These are phyloP conservation scores for Strigamia crassipes DNA, from an alignment of 2,888 invertebrate species.

Conservation along the genomic window DNA sequence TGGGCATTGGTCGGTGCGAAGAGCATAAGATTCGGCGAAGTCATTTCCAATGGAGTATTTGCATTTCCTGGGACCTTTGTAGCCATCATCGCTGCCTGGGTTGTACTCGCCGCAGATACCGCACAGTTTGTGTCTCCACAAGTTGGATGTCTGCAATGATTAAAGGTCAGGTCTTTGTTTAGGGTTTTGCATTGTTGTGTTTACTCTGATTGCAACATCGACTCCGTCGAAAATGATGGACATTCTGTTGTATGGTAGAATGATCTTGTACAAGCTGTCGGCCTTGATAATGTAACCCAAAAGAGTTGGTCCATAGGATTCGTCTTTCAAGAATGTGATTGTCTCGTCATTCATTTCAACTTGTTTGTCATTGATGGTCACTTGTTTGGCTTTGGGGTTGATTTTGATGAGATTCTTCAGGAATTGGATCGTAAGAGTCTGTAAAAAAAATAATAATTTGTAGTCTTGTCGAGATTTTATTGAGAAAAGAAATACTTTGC, in stretches of 20 bases:
- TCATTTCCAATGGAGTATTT: background rate
- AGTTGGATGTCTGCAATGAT: background rate
- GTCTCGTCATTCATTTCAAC: background rate
- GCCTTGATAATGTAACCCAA: conserved; percentile 8
- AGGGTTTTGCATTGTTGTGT: background rate
- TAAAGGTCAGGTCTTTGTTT: too few relatives aligned
- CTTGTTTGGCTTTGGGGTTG: background rate
- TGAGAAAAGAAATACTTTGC: background rate
- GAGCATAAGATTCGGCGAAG: background rate
- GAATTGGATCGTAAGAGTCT: background rate
- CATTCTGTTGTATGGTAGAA: background rate
- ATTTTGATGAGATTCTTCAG: background rate
- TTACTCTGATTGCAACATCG: background rate
- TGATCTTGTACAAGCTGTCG: background rate
- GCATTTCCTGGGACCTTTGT: background rate
- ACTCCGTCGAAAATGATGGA: background rate
- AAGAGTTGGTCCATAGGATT: background rate
- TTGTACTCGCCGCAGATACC: background rate
- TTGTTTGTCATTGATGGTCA: background rate
- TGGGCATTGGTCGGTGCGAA: background rate
- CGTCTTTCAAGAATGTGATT: background rate
- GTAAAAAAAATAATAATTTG: background rate
- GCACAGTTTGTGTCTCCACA: conserved; percentile 1
- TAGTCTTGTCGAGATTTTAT: background rate
- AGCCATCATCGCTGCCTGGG: background rate